phyloP scores from a whole-genome alignment of 2,797 vertebrate species.

The Botia kubotai region DNA sequence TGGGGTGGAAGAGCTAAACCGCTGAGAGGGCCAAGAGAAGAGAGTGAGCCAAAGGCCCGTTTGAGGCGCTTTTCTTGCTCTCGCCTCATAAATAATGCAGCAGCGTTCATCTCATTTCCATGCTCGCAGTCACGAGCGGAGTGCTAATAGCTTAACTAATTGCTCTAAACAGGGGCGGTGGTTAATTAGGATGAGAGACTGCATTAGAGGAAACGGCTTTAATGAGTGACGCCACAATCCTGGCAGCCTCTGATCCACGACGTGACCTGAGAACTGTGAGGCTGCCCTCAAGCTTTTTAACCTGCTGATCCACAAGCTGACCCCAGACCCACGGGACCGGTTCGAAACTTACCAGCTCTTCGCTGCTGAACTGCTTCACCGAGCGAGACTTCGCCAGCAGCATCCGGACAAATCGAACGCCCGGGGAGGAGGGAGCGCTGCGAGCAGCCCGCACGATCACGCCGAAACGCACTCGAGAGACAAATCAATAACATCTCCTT shows the following conservation, averaged over 20 bases:
- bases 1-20: constrained; percentile 46
- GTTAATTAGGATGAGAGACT: constrained; percentile 50
- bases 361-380: not conserved
- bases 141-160: constrained; percentile 60
- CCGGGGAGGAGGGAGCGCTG: not conserved
- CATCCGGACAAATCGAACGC: not conserved
- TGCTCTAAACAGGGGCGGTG: constrained; percentile 52
- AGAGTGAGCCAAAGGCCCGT: constrained; percentile 47
- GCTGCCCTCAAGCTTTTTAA: constrained; percentile 5
- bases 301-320: not conserved
- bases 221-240: constrained; percentile 40
- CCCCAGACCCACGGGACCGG: not conserved
- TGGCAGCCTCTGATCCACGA: constrained; percentile 21
- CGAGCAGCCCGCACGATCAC: not conserved
- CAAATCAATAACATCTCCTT: constrained; percentile 18
- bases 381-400: not conserved
- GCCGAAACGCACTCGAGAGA: not conserved
- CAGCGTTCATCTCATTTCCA: constrained; percentile 51
- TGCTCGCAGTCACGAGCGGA: constrained; percentile 45
- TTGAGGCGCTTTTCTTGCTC: constrained; percentile 36
- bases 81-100: constrained; percentile 56
- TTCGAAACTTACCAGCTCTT: not conserved
- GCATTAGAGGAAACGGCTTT: constrained; percentile 45
- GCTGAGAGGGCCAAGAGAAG: constrained; percentile 44
- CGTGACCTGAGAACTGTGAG: constrained; percentile 6